phyloP scores from a whole-genome alignment of 2,888 invertebrate species.

The Lomographa bimaculata region DNA sequence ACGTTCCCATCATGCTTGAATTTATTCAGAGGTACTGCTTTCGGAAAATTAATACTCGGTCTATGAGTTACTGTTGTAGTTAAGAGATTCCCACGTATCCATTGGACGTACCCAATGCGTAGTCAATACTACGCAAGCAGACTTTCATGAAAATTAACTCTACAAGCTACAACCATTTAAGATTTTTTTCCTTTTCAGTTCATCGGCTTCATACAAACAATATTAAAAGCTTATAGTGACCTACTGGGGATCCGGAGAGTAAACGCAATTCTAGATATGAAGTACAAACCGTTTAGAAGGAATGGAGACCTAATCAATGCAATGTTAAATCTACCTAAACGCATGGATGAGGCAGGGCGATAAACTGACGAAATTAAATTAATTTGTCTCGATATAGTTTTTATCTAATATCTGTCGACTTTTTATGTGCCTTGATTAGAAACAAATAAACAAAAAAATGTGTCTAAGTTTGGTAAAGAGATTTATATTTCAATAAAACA shows the following conservation, averaged over 20 bases:
- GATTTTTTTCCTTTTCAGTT: conserved; percentile 53
- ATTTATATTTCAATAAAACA: conserved; percentile 23
- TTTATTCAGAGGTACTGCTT: too few relatives aligned
- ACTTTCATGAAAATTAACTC: too few relatives aligned
- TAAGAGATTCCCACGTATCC: too few relatives aligned
- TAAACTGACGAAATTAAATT: conserved; percentile 37
- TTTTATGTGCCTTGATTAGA: conserved; percentile 18
- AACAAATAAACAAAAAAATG: neutral
- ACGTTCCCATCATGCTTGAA: too few relatives aligned
- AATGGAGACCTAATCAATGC: conserved; percentile 90
- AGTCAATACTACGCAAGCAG: too few relatives aligned
- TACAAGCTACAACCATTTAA: too few relatives aligned
- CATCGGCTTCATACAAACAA: conserved; percentile 51
- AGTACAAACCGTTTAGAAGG: conserved; percentile 79
- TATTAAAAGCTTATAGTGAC: conserved; percentile 54
- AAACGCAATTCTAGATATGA: conserved; percentile 50
- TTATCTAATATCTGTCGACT: conserved; percentile 2
- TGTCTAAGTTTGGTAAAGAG: too few relatives aligned
- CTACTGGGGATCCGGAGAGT: conserved; percentile 35
- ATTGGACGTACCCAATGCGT: too few relatives aligned
- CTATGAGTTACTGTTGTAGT: too few relatives aligned
- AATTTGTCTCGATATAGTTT: conserved; percentile 6
- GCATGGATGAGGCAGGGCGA: conserved; percentile 89
- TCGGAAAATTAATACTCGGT: too few relatives aligned
- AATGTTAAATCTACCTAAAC: conserved; percentile 88